Evolutionary conservation across 2,113 vertebrate species (phyloP).

Genomic region (Aviceda subcristata): DNA sequence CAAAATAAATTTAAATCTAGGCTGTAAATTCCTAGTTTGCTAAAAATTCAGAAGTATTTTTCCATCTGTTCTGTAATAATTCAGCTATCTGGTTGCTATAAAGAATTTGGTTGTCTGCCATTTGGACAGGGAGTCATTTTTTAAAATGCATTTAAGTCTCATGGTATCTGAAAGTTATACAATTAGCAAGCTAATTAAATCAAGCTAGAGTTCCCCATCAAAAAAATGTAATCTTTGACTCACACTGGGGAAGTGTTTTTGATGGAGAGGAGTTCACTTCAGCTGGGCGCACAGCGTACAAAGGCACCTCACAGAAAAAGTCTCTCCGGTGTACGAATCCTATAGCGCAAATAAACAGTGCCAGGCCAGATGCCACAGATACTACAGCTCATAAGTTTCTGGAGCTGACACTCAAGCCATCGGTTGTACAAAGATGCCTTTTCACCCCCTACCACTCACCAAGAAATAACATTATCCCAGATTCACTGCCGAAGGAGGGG

Average conservation of each 20-base stretch:
- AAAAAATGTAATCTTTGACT: not conserved
- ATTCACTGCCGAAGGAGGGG: not conserved
- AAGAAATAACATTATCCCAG: not conserved
- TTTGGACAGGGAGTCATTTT: slow-evolving; percentile 10
- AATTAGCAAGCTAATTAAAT: slow-evolving; percentile 55
- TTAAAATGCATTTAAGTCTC: slow-evolving; percentile 18
- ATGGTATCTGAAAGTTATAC: slow-evolving; percentile 13
- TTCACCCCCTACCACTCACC: not conserved
- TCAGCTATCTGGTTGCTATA: slow-evolving; percentile 46
- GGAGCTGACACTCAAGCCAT: not conserved
- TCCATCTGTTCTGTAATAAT: slow-evolving; percentile 70
- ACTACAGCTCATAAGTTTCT: not conserved
- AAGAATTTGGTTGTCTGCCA: slow-evolving; percentile 53
- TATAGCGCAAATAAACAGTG: not conserved
- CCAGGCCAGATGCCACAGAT: not conserved
- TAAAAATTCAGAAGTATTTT: slow-evolving; percentile 53
- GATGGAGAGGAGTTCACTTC: not conserved
- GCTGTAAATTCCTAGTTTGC: slow-evolving; percentile 46
- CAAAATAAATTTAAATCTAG: slow-evolving; percentile 50
- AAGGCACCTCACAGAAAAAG: not conserved
- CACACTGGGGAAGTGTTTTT: not conserved
- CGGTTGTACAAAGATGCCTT: not conserved
- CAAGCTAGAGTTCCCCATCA: slow-evolving; percentile 19
- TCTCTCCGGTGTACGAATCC: accelerated
- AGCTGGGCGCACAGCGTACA: accelerated